These are phyloP conservation scores for Hylomyscus alleni DNA, from an alignment of 2,797 vertebrate species.

Conservation along the genomic window DNA sequence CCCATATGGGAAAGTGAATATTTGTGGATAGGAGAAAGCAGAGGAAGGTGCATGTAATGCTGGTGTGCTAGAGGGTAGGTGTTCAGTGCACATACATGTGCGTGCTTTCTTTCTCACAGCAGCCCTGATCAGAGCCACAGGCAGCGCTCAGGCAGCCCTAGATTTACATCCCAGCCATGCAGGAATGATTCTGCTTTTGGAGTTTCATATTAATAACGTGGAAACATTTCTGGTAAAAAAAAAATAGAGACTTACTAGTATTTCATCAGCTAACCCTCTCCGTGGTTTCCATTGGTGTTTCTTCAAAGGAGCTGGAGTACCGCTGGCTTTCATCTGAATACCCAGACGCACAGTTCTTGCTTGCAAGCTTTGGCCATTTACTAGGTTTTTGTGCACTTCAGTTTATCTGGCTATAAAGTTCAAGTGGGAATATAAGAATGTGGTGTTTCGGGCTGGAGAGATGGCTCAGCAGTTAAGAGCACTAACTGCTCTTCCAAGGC, in stretches of 20 bases:
- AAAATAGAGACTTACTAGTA: neutral
- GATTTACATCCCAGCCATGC: neutral
- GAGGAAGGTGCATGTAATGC: neutral
- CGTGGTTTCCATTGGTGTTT: conserved; percentile 48
- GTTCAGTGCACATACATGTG: neutral
- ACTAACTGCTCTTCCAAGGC: too few species aligned
- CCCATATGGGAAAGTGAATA: neutral
- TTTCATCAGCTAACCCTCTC: conserved; percentile 33
- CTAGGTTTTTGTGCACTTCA: conserved; percentile 26
- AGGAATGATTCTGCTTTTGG: neutral
- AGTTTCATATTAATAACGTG: conserved; percentile 27
- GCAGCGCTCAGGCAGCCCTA: neutral
- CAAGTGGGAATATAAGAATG: conserved; percentile 1
- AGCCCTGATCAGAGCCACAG: neutral
- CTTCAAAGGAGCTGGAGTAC: conserved; percentile 44
- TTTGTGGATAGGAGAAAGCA: conserved; percentile 14
- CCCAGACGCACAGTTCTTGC: neutral
- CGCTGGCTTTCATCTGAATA: neutral
- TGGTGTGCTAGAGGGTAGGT: neutral
- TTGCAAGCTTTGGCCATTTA: neutral
- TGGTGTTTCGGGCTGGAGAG: neutral
- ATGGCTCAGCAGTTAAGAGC: too few species aligned
- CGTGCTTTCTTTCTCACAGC: rapidly evolving
- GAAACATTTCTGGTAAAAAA: conserved; percentile 11
- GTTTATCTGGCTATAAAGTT: conserved; percentile 16